These are phyloP conservation scores for Erithacus rubecula DNA, from an alignment of 2,797 vertebrate genomes.

Conservation along the genomic window DNA sequence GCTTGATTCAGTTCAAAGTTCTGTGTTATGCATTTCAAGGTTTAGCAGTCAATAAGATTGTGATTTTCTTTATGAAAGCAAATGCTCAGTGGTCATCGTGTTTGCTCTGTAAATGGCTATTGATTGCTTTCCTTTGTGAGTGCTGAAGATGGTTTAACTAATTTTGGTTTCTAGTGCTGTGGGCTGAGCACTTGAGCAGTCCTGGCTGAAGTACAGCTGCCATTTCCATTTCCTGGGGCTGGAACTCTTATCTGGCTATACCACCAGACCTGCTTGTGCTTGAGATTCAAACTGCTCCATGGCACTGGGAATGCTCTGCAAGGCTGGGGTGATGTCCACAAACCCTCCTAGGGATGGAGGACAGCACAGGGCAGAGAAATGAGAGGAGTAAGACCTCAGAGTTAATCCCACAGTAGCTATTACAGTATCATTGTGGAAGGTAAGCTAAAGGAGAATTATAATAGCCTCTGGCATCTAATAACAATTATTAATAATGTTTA, in stretches of 20 bases:
- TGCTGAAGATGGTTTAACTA: conserved; percentile 65
- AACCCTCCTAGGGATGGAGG: background rate
- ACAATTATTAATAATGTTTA: background rate
- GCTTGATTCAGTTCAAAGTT: conserved; percentile 68
- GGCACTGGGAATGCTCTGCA: background rate
- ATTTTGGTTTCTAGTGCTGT: conserved; percentile 58
- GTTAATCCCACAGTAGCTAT: background rate
- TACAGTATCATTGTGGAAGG: background rate
- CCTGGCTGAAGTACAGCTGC: conserved; percentile 33
- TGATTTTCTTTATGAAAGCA: conserved; percentile 76
- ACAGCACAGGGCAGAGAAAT: background rate
- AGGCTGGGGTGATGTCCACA: background rate
- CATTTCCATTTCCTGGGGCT: conserved; percentile 30
- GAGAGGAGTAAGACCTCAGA: background rate
- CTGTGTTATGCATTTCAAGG: conserved; percentile 66
- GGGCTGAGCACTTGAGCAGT: conserved; percentile 45
- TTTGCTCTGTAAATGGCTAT: conserved; percentile 86
- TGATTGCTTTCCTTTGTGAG: conserved; percentile 80
- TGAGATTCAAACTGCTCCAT: background rate
- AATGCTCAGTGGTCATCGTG: conserved; percentile 70
- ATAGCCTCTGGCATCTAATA: background rate
- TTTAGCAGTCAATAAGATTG: conserved; percentile 75
- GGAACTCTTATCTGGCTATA: background rate
- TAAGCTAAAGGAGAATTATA: background rate
- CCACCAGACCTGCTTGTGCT: background rate